A percentile compares a stretch with the other conserved stretches of the same genome.
phyloP scores from a whole-genome alignment of 2,888 invertebrate genomes.

The Ypsolopha scabrella region DNA sequence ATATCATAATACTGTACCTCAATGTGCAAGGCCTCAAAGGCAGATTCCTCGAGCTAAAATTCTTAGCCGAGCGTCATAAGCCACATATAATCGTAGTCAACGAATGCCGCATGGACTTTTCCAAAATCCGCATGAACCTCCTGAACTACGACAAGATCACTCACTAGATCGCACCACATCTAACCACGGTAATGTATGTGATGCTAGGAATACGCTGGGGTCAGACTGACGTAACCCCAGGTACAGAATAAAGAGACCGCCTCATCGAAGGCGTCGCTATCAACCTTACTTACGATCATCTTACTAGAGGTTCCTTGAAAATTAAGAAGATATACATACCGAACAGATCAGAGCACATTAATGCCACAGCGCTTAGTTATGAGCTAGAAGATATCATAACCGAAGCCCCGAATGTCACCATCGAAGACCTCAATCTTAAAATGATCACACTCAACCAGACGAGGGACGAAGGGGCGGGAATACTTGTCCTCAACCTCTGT shows the following conservation, averaged over 20 bases:
- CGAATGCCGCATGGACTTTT: conserved; percentile 5
- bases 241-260: neutral
- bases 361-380: conserved; percentile 2
- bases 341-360: conserved; percentile 3
- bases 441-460: conserved; percentile 3
- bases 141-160: neutral
- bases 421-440: conserved; percentile 5
- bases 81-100: conserved; percentile 2
- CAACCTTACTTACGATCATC: neutral
- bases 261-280: conserved; percentile 3
- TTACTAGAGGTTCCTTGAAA: neutral
- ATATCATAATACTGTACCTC: neutral
- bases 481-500: neutral
- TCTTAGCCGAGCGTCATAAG: neutral
- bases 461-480: neutral
- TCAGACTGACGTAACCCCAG: neutral
- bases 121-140: neutral
- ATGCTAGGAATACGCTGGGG: conserved; percentile 4
- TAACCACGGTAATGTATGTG: conserved; percentile 5
- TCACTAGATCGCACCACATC: conserved; percentile 1
- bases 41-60: neutral
- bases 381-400: neutral
- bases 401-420: neutral
- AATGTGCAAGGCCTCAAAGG: conserved; percentile 2
- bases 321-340: conserved; percentile 3